These are phyloP conservation scores for Oenanthe melanoleuca DNA, from an alignment of 2,113 vertebrate species.

Conservation along the genomic window DNA sequence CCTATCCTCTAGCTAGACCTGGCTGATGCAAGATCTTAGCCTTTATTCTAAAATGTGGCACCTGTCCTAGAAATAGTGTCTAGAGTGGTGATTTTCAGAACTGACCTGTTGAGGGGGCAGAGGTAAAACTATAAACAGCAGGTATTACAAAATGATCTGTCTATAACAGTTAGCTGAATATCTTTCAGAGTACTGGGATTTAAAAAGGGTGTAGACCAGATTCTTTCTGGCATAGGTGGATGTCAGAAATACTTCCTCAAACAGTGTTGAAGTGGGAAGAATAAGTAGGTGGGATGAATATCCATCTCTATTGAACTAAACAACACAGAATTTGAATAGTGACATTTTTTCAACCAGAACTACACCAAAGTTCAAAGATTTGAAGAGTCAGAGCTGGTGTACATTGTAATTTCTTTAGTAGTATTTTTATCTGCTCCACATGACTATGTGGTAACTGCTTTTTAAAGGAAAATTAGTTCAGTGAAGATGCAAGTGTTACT, in stretches of 20 bases:
- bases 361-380: neutral
- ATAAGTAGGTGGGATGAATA: neutral
- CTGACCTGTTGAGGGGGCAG: neutral
- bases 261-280: neutral
- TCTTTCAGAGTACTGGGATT: neutral
- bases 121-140: neutral
- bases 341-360: neutral
- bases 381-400: neutral
- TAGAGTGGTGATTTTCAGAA: neutral
- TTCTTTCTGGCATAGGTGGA: neutral
- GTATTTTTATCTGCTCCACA: neutral
- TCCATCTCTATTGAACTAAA: neutral
- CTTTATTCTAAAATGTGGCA: neutral
- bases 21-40: neutral
- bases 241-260: conserved; percentile 6
- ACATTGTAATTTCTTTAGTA: neutral
- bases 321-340: neutral
- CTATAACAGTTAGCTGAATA: neutral
- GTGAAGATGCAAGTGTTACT: neutral
- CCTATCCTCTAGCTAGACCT: neutral
- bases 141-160: neutral
- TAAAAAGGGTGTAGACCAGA: neutral
- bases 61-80: neutral
- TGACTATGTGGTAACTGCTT: neutral
- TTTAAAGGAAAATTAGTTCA: neutral